Percentiles rank a stretch among this genome's conserved stretches.
phyloP scores from a whole-genome alignment of 2,797 vertebrate species.

The Scolopax rusticola region DNA sequence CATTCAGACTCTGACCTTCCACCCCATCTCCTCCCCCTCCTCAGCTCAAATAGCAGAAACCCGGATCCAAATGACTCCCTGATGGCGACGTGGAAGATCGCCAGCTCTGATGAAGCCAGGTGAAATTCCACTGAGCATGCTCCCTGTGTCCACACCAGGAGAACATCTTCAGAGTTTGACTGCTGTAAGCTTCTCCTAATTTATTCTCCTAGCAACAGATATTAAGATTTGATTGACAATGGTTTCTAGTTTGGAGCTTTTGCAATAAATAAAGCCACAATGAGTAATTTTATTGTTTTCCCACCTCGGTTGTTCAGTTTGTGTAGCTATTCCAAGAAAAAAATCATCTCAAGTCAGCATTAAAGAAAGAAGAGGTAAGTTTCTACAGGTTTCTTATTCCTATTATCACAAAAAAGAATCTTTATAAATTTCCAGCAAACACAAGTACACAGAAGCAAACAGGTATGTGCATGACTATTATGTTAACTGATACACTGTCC shows the following conservation, averaged over 20 bases:
- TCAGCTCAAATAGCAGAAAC: constrained; percentile 19
- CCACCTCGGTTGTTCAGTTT: constrained; percentile 18
- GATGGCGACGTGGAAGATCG: constrained; percentile 26
- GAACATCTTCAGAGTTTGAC: background rate
- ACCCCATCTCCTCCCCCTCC: background rate
- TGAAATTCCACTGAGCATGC: constrained; percentile 21
- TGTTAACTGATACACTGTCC: constrained; percentile 5
- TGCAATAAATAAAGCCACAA: constrained; percentile 55
- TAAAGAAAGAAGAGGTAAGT: constrained; percentile 35
- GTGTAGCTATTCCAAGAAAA: constrained; percentile 4
- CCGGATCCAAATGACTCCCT: background rate
- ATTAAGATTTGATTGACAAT: constrained; percentile 29
- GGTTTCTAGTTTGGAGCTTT: background rate
- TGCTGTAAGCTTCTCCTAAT: constrained; percentile 45
- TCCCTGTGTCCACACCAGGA: background rate
- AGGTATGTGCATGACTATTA: constrained; percentile 33
- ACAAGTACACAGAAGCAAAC: constrained; percentile 29
- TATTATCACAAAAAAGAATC: constrained; percentile 40
- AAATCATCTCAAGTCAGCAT: background rate
- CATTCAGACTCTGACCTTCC: constrained; percentile 16
- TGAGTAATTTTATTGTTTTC: constrained; percentile 48
- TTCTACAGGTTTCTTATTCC: constrained; percentile 43
- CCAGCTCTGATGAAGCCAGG: constrained; percentile 51
- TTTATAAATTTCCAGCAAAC: constrained; percentile 44
- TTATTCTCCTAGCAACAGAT: constrained; percentile 57